A percentile compares a stretch with the other conserved stretches of the same genome.
Evolutionary conservation across 2,113 vertebrate genomes (phyloP).

Genomic region (Melospiza melodia): DNA sequence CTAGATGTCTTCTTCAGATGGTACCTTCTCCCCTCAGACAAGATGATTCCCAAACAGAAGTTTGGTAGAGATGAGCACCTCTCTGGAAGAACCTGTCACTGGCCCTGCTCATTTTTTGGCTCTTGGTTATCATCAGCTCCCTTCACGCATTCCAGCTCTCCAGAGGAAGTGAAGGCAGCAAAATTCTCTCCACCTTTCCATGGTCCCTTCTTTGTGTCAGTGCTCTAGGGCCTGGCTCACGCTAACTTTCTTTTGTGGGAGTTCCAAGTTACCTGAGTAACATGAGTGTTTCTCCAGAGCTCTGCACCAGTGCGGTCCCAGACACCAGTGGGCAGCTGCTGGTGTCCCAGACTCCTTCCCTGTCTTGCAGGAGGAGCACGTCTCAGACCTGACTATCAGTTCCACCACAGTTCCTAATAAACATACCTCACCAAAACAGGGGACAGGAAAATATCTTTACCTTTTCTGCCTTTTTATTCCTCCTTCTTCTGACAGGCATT

Average conservation of each 20-base stretch:
- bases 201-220: not conserved
- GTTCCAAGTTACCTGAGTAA: not conserved
- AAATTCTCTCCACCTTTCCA: not conserved
- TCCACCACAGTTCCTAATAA: not conserved
- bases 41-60: not conserved
- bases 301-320: not conserved
- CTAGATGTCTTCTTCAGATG: not conserved
- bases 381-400: not conserved
- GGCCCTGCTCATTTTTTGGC: not conserved
- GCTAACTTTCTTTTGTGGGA: not conserved
- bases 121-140: not conserved
- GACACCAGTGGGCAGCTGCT: not conserved
- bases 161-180: not conserved
- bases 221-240: not conserved
- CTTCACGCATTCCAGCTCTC: rapidly evolving
- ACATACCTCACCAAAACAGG: not conserved
- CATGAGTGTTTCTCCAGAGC: not conserved
- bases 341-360: not conserved
- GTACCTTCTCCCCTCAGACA: not conserved
- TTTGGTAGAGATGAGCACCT: not conserved
- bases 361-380: not conserved
- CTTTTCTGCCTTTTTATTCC: not conserved
- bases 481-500: not conserved
- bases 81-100: not conserved
- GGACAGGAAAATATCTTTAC: not conserved